These are phyloP conservation scores for Falco rusticolus DNA, from an alignment of 2,797 vertebrate species.

Conservation along the genomic window DNA sequence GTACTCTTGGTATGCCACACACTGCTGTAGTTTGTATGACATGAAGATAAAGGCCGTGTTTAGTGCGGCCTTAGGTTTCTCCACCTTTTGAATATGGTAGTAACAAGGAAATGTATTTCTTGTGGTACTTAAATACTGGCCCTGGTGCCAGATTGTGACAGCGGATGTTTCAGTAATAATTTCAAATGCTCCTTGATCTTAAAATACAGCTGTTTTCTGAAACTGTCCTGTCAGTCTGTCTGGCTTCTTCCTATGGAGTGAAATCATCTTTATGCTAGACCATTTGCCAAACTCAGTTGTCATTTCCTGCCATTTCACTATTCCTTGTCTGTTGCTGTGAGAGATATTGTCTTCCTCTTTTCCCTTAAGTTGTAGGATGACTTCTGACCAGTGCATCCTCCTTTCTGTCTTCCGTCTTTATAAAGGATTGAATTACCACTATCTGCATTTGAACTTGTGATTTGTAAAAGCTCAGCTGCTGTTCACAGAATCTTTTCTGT, in stretches of 20 bases:
- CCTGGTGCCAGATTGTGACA: not conserved
- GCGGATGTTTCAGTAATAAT: not conserved
- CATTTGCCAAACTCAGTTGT: not conserved
- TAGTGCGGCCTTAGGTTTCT: not conserved
- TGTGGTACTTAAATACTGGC: not conserved
- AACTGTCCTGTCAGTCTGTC: not conserved
- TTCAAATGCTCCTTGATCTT: conserved; percentile 3
- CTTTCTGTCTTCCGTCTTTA: not conserved
- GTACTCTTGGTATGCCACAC: not conserved
- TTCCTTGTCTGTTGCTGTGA: not conserved
- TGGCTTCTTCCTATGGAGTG: not conserved
- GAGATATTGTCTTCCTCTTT: not conserved
- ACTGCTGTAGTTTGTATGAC: not conserved
- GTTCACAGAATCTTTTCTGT: not conserved
- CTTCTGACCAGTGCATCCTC: not conserved
- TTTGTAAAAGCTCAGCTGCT: not conserved
- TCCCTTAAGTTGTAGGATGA: not conserved
- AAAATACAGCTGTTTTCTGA: not conserved
- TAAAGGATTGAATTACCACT: not conserved
- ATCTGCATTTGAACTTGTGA: not conserved
- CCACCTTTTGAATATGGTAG: not conserved
- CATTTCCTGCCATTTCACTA: not conserved
- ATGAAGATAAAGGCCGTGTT: not conserved
- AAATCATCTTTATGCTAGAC: not conserved
- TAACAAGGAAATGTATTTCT: not conserved